These are phyloP conservation scores for Microcebus griseorufus DNA, from an alignment of 2,113 vertebrate genomes.

Conservation along the genomic window DNA sequence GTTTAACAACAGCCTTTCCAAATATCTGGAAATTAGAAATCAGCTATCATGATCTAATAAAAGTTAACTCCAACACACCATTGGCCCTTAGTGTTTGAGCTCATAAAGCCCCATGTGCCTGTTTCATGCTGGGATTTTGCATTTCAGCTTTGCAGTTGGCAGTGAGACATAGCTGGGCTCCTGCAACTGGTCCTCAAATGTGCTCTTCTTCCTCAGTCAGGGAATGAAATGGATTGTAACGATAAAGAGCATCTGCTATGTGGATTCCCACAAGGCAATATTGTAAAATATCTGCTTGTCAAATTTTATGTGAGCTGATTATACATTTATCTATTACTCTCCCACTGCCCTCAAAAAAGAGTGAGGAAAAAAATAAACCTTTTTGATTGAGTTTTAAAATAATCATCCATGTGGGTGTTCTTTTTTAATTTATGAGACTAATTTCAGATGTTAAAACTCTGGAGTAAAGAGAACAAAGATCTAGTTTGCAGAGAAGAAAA, in stretches of 20 bases:
- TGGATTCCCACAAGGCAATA: slow-evolving; percentile 16
- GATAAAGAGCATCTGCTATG: slow-evolving; percentile 30
- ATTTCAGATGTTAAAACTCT: slow-evolving; percentile 45
- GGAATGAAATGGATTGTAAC: not conserved
- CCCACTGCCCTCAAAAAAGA: not conserved
- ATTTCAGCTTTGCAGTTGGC: not conserved
- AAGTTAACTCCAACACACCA: not conserved
- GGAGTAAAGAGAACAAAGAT: not conserved
- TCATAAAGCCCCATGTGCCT: not conserved
- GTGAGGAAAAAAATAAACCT: not conserved
- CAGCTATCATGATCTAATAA: not conserved
- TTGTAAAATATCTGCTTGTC: slow-evolving; percentile 53
- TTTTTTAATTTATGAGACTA: slow-evolving; percentile 53
- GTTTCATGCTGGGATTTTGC: not conserved
- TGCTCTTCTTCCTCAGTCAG: not conserved
- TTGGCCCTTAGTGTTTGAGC: not conserved
- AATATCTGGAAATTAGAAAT: not conserved
- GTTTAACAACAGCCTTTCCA: not conserved
- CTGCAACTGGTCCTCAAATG: slow-evolving; percentile 15
- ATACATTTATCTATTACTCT: not conserved
- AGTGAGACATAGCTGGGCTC: not conserved
- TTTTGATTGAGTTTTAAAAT: not conserved
- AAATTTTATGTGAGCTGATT: slow-evolving; percentile 37
- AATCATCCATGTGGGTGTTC: not conserved
- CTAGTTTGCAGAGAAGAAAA: not conserved